Evolutionary conservation across 2,888 invertebrate genomes (phyloP).

Genomic region (Ectemnius continuus): DNA sequence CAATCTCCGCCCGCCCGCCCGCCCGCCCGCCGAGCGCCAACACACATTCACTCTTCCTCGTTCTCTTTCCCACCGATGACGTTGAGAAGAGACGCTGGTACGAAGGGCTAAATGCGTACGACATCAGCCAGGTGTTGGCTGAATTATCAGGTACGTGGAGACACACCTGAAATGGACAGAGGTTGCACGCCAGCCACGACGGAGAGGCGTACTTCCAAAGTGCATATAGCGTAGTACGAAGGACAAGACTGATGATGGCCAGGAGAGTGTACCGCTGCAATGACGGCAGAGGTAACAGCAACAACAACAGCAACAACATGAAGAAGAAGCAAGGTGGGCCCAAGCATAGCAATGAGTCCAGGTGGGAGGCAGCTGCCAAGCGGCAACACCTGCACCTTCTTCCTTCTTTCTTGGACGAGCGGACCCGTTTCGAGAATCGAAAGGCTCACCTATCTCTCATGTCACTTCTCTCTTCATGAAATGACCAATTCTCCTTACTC

Average conservation of each 20-base stretch:
- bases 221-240: background rate
- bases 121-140: conserved; percentile 63
- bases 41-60: conserved; percentile 13
- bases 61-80: no score
- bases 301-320: conserved; percentile 49
- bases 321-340: conserved; percentile 18
- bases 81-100: background rate
- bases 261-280: background rate
- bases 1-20: no score
- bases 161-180: conserved; percentile 9
- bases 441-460: conserved; percentile 40
- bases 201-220: background rate
- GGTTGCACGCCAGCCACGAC: background rate
- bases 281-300: conserved; percentile 17
- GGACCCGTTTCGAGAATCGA: conserved; percentile 61
- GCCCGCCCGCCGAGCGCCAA: background rate
- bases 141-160: conserved; percentile 45
- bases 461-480: conserved; percentile 18
- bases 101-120: conserved; percentile 39
- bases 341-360: conserved; percentile 63
- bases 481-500: conserved; percentile 3
- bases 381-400: conserved; percentile 74
- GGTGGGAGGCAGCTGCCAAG: conserved; percentile 78
- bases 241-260: background rate
- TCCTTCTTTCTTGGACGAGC: conserved; percentile 52